Evolutionary conservation across 2,797 vertebrate genomes (phyloP), one percentile per base, ranked within the genome.

Genomic region (Anguilla megastoma): DNA sequence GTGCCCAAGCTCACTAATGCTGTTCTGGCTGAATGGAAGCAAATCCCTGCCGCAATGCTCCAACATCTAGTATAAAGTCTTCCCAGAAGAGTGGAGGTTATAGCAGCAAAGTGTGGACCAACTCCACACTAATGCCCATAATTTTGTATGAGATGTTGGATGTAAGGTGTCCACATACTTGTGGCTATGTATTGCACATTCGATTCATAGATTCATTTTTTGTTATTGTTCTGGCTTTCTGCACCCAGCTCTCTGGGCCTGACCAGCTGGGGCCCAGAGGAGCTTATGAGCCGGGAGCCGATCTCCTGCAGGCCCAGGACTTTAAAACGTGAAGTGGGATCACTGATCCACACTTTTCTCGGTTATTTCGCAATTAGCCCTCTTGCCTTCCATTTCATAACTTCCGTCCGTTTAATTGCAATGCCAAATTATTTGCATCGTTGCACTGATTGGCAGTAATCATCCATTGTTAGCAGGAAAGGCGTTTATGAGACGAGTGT

Each of bases 321-420:
- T 56, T 48, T 16, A 30, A 24, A 66, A 82, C 10, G 33, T 84
- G 52, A 84, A 71, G 80, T 87, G 79, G 48, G 83, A 14, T 76
- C 74, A 5, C 33, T 41, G 18, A 60, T 87, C 58, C 79, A 84
- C 48, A 71, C 52, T 69, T 84, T 84, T 82, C 41, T 84, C 80
- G 4, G 58, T 84, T 84, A 87, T 71, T 36, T 30, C 58, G 66
- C 60, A 84, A 76, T 87, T 87, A 58, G 3, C 84, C 56, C 54
- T 33, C 30, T 60, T 79, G 79, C 60, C 79, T 87, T 87, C 76
- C 54, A 83, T 87, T 87, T 87, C 80, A 87, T 84, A 60, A 87
- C 69, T 60, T 76, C 74, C 41, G 33, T 84, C 21, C 33, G 58
- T 27, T 87, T 74, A 63, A 83, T 45, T 60, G 83, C 24, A 66